Evolutionary conservation across 2,888 invertebrate species (phyloP).

Genomic region (Ochlodes sylvanus): DNA sequence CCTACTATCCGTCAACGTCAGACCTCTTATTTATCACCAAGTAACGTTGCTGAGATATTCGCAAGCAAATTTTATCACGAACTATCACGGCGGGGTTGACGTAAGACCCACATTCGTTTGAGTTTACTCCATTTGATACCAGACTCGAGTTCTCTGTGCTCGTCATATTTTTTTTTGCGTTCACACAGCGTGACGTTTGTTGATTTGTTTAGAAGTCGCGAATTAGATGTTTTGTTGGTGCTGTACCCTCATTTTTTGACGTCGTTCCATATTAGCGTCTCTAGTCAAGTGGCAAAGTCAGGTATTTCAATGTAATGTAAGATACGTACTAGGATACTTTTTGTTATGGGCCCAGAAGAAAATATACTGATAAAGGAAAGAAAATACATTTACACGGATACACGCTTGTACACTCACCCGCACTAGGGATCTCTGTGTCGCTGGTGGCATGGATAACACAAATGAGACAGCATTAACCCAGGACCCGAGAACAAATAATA

Average conservation of each 20-base stretch:
- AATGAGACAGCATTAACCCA: too few relatives aligned
- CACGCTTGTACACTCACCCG: too few relatives aligned
- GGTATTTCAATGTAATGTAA: neutral
- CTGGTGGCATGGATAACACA: too few relatives aligned
- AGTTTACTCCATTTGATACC: conserved; percentile 15
- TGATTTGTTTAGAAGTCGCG: conserved; percentile 35
- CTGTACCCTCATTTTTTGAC: conserved; percentile 27
- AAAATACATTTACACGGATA: too few relatives aligned
- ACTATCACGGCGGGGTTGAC: conserved; percentile 20
- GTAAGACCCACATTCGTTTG: conserved; percentile 31
- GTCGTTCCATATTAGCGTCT: conserved; percentile 9
- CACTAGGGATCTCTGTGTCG: too few relatives aligned
- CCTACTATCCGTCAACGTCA: conserved; percentile 75
- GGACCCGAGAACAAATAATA: too few relatives aligned
- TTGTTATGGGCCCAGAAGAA: too few relatives aligned
- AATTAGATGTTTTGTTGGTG: conserved; percentile 30
- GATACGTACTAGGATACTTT: neutral
- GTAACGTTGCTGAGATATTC: conserved; percentile 39
- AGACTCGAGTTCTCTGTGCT: conserved; percentile 23
- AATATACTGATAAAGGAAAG: too few relatives aligned
- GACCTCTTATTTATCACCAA: conserved; percentile 73
- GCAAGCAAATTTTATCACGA: conserved; percentile 36
- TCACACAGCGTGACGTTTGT: conserved; percentile 32
- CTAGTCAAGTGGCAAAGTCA: neutral
- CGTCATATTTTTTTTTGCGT: conserved; percentile 37